These are phyloP conservation scores for Philereme transversata DNA, from an alignment of 2,888 invertebrate genomes.

Conservation along the genomic window DNA sequence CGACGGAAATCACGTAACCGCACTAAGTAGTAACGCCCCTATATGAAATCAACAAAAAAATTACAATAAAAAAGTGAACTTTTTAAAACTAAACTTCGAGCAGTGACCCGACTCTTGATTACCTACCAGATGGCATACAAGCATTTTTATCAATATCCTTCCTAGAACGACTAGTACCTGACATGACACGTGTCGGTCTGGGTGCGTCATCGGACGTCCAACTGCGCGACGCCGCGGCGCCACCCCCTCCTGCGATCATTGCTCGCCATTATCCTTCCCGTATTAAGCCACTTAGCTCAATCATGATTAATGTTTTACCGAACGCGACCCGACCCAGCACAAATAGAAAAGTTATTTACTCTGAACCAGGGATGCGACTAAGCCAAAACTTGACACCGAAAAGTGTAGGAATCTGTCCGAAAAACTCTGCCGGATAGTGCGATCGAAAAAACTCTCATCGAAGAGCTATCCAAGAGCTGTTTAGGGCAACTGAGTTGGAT, in stretches of 20 bases:
- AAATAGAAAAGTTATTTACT: slow-evolving; percentile 84
- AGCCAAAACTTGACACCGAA: slow-evolving; percentile 27
- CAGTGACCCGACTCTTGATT: slow-evolving; percentile 14
- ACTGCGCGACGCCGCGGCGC: slow-evolving; percentile 71
- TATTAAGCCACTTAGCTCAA: slow-evolving; percentile 85
- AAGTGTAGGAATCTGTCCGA: neutral
- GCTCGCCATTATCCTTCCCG: slow-evolving; percentile 80
- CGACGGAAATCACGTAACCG: too few relatives aligned
- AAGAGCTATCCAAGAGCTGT: too few relatives aligned
- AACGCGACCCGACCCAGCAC: slow-evolving; percentile 75
- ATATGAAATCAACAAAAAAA: too few relatives aligned
- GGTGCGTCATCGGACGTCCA: slow-evolving; percentile 63
- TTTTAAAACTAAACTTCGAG: neutral
- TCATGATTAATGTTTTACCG: slow-evolving; percentile 84
- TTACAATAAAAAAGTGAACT: too few relatives aligned
- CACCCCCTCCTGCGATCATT: slow-evolving; percentile 80
- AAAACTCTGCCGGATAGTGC: neutral
- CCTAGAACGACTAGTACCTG: slow-evolving; percentile 3
- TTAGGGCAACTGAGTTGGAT: too few relatives aligned
- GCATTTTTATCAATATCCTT: slow-evolving; percentile 22
- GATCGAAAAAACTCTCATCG: too few relatives aligned
- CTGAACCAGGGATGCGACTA: slow-evolving; percentile 33
- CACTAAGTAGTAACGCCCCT: too few relatives aligned
- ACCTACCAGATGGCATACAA: slow-evolving; percentile 14
- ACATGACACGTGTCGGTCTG: slow-evolving; percentile 37